Conservation (phyloP, 1,140 invertebrate species). For the Reticulitermes speratus region DNA sequence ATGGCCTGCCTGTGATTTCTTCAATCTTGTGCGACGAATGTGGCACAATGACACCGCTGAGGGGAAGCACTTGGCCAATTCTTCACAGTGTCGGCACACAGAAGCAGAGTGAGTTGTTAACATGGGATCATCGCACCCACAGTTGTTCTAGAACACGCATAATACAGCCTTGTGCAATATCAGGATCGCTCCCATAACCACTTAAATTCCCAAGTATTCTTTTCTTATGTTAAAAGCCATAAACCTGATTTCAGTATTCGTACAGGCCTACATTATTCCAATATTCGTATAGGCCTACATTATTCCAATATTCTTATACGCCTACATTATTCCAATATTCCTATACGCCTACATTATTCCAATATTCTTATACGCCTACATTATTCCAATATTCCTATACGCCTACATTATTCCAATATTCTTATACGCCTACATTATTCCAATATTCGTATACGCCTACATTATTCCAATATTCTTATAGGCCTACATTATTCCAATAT, state of each 20-base stretch:
- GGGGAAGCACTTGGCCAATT: background rate
- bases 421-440: background rate
- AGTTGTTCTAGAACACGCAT: background rate
- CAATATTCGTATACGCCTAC: no score
- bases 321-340: background rate
- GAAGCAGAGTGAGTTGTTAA: background rate
- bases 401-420: background rate
- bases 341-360: background rate
- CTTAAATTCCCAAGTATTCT: background rate
- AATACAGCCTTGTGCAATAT: no score
- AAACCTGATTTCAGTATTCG: background rate
- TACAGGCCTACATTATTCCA: background rate
- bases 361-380: no score
- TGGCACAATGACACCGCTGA: background rate
- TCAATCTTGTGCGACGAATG: slow-evolving; percentile 6
- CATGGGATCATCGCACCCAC: background rate
- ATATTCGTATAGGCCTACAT: no score
- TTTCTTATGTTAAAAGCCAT: background rate
- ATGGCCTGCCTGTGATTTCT: background rate
- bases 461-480: no score
- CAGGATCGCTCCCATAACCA: background rate
- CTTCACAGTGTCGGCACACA: background rate
- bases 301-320: no score
- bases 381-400: no score
- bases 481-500: background rate